Evolutionary conservation across 2,113 vertebrate species (phyloP).

Genomic region (Myotis lucifugus): DNA sequence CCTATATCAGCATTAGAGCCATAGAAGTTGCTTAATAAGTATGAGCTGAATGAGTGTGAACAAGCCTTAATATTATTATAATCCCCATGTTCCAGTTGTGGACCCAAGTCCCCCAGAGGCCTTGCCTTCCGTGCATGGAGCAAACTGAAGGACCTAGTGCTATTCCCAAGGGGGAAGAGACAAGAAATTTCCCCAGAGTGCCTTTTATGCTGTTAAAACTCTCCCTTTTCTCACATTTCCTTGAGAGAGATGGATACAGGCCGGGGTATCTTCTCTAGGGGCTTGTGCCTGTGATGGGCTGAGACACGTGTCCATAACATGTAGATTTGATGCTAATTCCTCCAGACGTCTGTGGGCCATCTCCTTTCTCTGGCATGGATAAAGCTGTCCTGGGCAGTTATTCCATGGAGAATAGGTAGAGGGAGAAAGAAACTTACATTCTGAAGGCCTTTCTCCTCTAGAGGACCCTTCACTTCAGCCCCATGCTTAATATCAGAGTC

Average conservation of each 20-base stretch:
- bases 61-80: not conserved
- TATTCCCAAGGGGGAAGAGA: not conserved
- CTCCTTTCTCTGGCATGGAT: not conserved
- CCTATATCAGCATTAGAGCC: not conserved
- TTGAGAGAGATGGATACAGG: not conserved
- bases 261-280: not conserved
- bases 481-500: not conserved
- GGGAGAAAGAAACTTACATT: not conserved
- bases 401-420: not conserved
- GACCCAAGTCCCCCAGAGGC: not conserved
- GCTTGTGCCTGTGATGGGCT: not conserved
- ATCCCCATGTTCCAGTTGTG: not conserved
- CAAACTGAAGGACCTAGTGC: not conserved
- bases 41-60: not conserved
- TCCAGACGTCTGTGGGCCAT: not conserved
- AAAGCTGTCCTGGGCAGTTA: not conserved
- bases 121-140: not conserved
- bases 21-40: not conserved
- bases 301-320: rapidly evolving
- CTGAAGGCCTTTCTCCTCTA: not conserved
- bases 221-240: not conserved
- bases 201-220: not conserved
- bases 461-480: not conserved
- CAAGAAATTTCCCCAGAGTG: not conserved
- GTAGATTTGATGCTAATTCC: not conserved